Conservation (phyloP, 2,888 invertebrate genomes). For the Volucella inflata region DNA sequence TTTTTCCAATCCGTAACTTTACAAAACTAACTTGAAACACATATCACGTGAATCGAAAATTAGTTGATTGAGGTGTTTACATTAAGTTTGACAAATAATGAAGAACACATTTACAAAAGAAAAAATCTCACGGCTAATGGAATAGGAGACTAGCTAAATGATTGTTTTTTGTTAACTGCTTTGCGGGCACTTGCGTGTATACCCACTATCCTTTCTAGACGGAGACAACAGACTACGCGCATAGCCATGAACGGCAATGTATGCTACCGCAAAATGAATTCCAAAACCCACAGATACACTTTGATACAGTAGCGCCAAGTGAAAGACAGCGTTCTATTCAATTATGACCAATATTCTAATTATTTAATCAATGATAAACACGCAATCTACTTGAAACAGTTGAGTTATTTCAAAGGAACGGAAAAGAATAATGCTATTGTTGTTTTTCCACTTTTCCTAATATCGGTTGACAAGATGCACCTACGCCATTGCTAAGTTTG, state of each 20-base stretch:
- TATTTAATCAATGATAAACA: background rate
- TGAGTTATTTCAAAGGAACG: conserved; percentile 8
- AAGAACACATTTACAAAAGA: background rate
- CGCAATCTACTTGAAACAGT: background rate
- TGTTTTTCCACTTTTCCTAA: conserved; percentile 30
- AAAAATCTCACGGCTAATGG: background rate
- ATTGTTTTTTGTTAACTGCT: conserved; percentile 19
- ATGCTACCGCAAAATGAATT: conserved; percentile 37
- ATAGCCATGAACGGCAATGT: conserved; percentile 25
- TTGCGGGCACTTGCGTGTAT: conserved; percentile 19
- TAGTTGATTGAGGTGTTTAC: background rate
- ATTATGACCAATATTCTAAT: background rate
- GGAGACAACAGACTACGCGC: conserved; percentile 7
- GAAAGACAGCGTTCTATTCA: conserved; percentile 3
- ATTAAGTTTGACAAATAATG: background rate
- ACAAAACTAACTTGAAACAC: background rate
- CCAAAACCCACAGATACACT: background rate
- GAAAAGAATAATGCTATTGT: conserved; percentile 6
- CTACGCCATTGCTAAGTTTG: conserved; percentile 58
- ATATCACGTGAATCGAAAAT: conserved; percentile 19
- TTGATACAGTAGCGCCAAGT: conserved; percentile 4
- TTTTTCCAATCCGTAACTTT: conserved; percentile 9
- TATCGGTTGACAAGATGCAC: conserved; percentile 39
- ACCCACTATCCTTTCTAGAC: conserved; percentile 21
- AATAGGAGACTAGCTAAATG: background rate